phyloP scores from a whole-genome alignment of 2,113 vertebrate species.

The Bungarus multicinctus region DNA sequence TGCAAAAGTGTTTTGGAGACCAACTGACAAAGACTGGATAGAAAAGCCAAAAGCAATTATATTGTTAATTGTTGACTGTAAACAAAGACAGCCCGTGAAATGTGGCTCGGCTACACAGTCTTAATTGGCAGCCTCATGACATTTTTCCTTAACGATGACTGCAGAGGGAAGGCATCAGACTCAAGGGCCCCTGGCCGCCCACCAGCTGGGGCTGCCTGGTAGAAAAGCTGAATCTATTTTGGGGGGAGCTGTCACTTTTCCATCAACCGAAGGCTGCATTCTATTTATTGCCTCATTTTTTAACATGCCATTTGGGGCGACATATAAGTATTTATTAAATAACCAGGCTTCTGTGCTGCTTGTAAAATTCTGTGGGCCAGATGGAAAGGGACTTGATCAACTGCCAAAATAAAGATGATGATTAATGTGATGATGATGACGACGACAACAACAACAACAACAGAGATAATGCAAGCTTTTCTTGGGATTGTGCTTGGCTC shows the following conservation, averaged over 20 bases:
- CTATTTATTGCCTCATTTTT: not conserved
- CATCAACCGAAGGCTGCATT: not conserved
- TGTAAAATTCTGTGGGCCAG: not conserved
- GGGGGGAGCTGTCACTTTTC: not conserved
- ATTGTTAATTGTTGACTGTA: constrained; percentile 19
- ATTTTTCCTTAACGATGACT: constrained; percentile 25
- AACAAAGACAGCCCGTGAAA: constrained; percentile 43
- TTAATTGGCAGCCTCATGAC: constrained; percentile 40
- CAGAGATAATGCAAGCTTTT: not conserved
- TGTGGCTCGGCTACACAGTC: not conserved
- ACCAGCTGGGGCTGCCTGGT: not conserved
- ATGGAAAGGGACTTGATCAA: not conserved
- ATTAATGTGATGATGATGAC: not conserved
- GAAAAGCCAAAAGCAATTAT: constrained; percentile 8
- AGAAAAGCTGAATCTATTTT: not conserved
- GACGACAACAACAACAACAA: too few species aligned
- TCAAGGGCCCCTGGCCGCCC: not conserved
- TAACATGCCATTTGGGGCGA: not conserved
- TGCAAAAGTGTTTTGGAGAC: constrained; percentile 33
- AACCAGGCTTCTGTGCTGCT: not conserved
- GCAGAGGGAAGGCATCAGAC: constrained; percentile 21
- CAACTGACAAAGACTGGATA: constrained; percentile 8
- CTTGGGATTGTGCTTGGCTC: not conserved
- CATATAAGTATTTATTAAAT: not conserved
- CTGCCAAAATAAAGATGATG: not conserved